Base-by-base conservation (phyloP, 2,888 invertebrate species). In the Erebia aethiops region DNA sequence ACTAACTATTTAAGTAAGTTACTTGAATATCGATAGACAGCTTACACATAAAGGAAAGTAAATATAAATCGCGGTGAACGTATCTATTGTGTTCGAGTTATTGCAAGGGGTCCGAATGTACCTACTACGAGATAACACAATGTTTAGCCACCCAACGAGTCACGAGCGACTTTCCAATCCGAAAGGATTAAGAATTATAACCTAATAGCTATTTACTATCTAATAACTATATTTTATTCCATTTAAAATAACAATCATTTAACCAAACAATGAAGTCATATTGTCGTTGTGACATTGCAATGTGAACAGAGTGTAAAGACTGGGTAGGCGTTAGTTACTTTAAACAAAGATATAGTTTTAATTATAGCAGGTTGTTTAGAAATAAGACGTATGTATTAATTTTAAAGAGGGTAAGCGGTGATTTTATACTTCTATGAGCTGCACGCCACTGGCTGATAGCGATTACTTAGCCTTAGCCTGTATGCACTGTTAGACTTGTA, bases 71-170 rank as follows among this genome's bases (percentile, higher is more conserved):
- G 67, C 63, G 26, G 70, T 70, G 70, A 72, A 72, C 67, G 72
- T 72, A 70, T 72, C 70, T 72, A 70, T 72, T 72, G 72, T 72
- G 68, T 67, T 60, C 21, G 62, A 72, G 63, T 72, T 72, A 72
- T 70, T 70, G 67, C 70, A 43, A 64, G 69, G 69, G 72, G 67
- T 67, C 16, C 49, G 58, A 67, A 71, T 71, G 56, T 64, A 26
- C 60, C 16, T 7, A 51, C n/a, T 14, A 62, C 62, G 35, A 70
- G 72, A 72, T 72, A 72, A 67, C 71, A 64, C 71, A 64, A 58
- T 72, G 70, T 72, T 64, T 58, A 67, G 67, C 70, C 72, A 70
- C 72, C 70, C 71, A 68, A 68, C 71, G 18, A 72, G 70, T 72
- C 72, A 72, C 72, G 72, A 72, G 67, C 43, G 41, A 72, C 70